These are phyloP conservation scores for Rissa tridactyla DNA, from an alignment of 2,113 vertebrate genomes.

Conservation along the genomic window DNA sequence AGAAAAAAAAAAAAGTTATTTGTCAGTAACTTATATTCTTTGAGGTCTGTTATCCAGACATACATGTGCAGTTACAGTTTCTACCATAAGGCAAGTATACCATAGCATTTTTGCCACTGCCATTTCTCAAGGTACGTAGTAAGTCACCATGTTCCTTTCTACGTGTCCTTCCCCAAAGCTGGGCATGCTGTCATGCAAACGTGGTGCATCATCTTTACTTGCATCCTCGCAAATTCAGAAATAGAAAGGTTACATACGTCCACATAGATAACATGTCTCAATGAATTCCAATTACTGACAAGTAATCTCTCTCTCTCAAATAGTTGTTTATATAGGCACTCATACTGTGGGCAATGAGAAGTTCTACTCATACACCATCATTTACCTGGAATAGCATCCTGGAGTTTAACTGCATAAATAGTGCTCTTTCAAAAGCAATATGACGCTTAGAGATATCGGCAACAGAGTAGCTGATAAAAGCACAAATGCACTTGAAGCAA, in stretches of 20 bases:
- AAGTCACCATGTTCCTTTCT: background rate
- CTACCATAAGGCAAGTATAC: background rate
- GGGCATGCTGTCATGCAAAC: background rate
- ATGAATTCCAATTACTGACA: background rate
- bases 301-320: background rate
- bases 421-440: background rate
- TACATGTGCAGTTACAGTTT: background rate
- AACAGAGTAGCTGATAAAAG: background rate
- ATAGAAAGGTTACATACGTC: background rate
- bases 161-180: background rate
- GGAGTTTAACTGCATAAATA: background rate
- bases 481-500: background rate
- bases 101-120: background rate
- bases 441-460: background rate
- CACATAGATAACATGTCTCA: background rate
- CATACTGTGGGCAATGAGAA: background rate
- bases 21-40: background rate
- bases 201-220: background rate
- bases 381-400: background rate
- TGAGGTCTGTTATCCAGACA: background rate
- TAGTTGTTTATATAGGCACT: background rate
- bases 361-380: background rate
- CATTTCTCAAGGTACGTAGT: background rate
- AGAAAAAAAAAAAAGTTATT: background rate
- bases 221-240: background rate